Percentiles rank a stretch among this genome's conserved stretches.
These are phyloP conservation scores for Myopa tessellatipennis DNA, from an alignment of 2,888 invertebrate genomes.

Conservation along the genomic window DNA sequence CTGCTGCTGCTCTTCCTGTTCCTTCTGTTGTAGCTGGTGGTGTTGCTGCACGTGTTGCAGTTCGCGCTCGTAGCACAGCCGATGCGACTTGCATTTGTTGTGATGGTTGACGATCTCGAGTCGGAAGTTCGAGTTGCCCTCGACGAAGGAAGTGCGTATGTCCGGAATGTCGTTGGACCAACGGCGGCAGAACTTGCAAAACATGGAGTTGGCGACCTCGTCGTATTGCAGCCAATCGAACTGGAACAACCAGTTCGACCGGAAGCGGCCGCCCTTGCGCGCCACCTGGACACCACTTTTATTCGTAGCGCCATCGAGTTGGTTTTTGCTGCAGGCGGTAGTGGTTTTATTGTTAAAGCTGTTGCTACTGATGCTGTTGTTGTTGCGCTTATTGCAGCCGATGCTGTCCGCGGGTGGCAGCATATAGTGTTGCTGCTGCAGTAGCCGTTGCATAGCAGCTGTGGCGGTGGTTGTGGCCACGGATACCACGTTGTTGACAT, in stretches of 20 bases:
- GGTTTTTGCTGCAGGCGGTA: constrained; percentile 8
- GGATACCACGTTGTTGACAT: constrained; percentile 51
- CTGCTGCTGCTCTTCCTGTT: neutral
- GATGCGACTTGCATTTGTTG: constrained; percentile 82
- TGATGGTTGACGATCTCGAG: constrained; percentile 84
- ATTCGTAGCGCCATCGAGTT: constrained; percentile 41
- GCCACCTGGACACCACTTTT: constrained; percentile 35
- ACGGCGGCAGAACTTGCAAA: constrained; percentile 78
- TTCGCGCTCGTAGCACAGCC: constrained; percentile 73
- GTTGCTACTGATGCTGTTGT: constrained; percentile 54
- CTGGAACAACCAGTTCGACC: constrained; percentile 75
- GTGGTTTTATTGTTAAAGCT: constrained; percentile 66
- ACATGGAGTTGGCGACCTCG: constrained; percentile 76
- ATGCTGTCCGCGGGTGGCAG: constrained; percentile 38
- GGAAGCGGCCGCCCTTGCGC: constrained; percentile 76
- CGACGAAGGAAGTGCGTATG: constrained; percentile 82
- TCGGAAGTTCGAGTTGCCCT: constrained; percentile 81
- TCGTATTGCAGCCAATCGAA: constrained; percentile 82
- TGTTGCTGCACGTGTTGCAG: constrained; percentile 46
- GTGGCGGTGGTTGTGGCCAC: constrained; percentile 42
- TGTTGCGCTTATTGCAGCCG: constrained; percentile 7
- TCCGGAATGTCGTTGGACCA: constrained; percentile 79
- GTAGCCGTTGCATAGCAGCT: constrained; percentile 52
- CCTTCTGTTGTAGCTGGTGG: neutral
- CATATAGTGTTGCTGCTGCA: constrained; percentile 47